These are phyloP conservation scores for Geothlypis trichas DNA, from an alignment of 2,113 vertebrate species.

Conservation along the genomic window DNA sequence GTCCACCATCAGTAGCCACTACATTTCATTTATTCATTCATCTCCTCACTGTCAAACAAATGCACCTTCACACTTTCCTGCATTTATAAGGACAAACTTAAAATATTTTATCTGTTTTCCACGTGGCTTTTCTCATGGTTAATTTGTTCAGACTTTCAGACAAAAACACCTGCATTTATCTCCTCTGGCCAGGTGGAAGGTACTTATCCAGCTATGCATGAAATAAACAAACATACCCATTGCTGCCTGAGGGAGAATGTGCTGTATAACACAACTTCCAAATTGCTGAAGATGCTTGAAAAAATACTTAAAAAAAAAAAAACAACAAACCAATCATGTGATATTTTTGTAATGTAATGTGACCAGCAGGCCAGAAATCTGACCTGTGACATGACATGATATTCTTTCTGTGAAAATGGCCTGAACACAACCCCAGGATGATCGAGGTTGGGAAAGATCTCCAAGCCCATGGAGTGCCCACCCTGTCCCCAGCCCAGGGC, in stretches of 20 bases:
- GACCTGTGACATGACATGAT: not conserved
- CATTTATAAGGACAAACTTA: not conserved
- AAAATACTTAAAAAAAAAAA: not conserved
- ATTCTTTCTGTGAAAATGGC: rapidly evolving
- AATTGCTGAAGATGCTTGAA: not conserved
- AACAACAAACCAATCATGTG: not conserved
- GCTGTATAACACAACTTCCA: not conserved
- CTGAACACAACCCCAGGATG: no score
- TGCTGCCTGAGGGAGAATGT: not conserved
- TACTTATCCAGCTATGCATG: not conserved
- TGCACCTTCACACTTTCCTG: not conserved
- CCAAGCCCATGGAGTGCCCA: rapidly evolving
- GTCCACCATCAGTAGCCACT: not conserved
- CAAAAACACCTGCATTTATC: not conserved
- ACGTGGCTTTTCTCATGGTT: not conserved
- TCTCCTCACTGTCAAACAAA: not conserved
- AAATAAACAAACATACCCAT: not conserved
- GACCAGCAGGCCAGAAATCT: not conserved
- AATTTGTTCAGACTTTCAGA: not conserved
- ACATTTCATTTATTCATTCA: not conserved
- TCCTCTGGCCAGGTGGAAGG: not conserved
- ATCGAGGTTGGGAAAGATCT: rapidly evolving
- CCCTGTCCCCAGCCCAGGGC: not conserved
- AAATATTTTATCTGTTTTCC: not conserved
- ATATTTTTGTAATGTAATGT: not conserved